Conservation (phyloP, 2,888 invertebrate species). For the Sarcophaga subvicina region DNA sequence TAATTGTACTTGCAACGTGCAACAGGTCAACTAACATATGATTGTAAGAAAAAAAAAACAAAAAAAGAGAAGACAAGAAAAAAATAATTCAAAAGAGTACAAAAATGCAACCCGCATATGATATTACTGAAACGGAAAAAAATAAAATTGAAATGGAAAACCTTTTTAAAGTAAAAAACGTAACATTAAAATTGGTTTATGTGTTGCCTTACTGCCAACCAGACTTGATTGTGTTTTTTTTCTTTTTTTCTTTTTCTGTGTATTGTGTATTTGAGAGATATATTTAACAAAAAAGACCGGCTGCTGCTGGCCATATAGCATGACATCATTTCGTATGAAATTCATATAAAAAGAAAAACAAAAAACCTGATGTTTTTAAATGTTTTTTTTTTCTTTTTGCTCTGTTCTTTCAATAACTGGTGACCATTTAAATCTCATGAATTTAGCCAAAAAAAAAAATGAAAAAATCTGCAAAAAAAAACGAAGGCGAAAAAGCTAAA, state of each 20-base stretch:
- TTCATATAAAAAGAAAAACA: slow-evolving; percentile 44
- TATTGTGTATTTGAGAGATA: slow-evolving; percentile 35
- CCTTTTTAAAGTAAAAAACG: slow-evolving; percentile 41
- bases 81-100: slow-evolving; percentile 2
- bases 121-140: slow-evolving; percentile 2
- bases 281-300: slow-evolving; percentile 50
- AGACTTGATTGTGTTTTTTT: slow-evolving; percentile 49
- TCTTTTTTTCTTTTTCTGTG: slow-evolving; percentile 31
- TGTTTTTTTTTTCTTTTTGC: neutral
- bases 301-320: slow-evolving; percentile 63
- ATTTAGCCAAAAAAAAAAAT: slow-evolving; percentile 30
- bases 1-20: slow-evolving; percentile 12
- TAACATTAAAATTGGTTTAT: slow-evolving; percentile 30
- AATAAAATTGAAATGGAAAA: slow-evolving; percentile 63
- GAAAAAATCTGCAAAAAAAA: neutral
- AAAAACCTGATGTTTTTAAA: slow-evolving; percentile 27
- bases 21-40: slow-evolving; percentile 36
- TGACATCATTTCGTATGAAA: slow-evolving; percentile 69
- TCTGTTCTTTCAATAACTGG: slow-evolving; percentile 42
- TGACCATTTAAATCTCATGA: slow-evolving; percentile 62
- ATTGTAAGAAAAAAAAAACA: neutral
- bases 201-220: slow-evolving; percentile 44
- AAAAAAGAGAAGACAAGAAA: slow-evolving; percentile 12
- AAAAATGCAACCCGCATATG: slow-evolving; percentile 49
- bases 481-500: slow-evolving; percentile 32